These are phyloP conservation scores for Atta texana DNA, from an alignment of 1,140 invertebrate species.

Conservation along the genomic window DNA sequence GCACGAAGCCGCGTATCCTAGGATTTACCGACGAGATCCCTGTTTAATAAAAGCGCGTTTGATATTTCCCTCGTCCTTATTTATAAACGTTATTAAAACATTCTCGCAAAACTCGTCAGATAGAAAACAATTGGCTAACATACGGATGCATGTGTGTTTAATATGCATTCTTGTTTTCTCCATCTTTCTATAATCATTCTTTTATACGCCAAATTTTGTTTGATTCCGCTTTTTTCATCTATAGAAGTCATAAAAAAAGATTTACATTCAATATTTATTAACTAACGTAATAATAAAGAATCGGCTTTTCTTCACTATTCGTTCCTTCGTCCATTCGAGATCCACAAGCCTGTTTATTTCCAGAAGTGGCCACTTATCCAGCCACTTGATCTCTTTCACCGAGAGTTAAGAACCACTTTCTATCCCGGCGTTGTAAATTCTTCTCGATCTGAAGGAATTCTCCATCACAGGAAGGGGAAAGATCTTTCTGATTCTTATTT, in stretches of 20 bases:
- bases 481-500: neutral
- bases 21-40: slow-evolving; percentile 41
- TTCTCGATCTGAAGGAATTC: slow-evolving; percentile 37
- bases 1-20: slow-evolving; percentile 30
- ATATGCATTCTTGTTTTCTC: neutral
- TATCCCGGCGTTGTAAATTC: slow-evolving; percentile 41
- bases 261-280: slow-evolving; percentile 30
- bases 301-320: neutral
- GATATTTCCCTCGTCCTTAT: slow-evolving; percentile 6
- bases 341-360: slow-evolving; percentile 42
- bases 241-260: neutral
- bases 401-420: slow-evolving; percentile 16
- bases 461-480: neutral
- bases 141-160: no score
- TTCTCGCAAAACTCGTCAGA: slow-evolving; percentile 3
- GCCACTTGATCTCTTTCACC: slow-evolving; percentile 33
- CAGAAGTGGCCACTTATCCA: slow-evolving; percentile 39
- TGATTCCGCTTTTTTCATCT: slow-evolving; percentile 11
- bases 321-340: neutral
- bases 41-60: slow-evolving; percentile 51
- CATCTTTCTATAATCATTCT: neutral
- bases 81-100: slow-evolving; percentile 62
- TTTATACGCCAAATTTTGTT: neutral
- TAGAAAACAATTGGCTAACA: neutral
- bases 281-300: slow-evolving; percentile 27